These are phyloP conservation scores for Fragum sueziense DNA, from an alignment of 2,888 invertebrate species.

Conservation along the genomic window DNA sequence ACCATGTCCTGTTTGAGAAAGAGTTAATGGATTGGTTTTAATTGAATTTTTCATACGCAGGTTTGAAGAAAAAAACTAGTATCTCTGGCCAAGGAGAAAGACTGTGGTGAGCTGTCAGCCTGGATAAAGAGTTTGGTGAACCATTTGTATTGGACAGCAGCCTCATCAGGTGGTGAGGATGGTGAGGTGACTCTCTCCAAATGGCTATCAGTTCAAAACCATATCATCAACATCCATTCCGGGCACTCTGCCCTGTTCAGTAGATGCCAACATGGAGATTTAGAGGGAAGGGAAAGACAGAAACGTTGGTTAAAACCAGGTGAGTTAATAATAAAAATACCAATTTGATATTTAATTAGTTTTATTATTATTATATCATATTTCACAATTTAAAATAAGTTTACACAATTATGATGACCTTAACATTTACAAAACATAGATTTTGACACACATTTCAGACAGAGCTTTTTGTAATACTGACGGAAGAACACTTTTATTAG, in stretches of 20 bases:
- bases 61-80: constrained; percentile 43
- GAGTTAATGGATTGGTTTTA: not conserved
- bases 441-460: too few relatives aligned
- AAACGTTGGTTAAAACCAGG: constrained; percentile 47
- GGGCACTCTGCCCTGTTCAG: constrained; percentile 37
- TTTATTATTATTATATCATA: too few relatives aligned
- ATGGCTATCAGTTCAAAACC: constrained; percentile 54
- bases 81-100: constrained; percentile 44
- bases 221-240: constrained; percentile 53
- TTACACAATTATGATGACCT: too few relatives aligned
- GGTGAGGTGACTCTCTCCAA: constrained; percentile 46
- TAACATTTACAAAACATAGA: too few relatives aligned
- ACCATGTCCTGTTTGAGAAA: too few relatives aligned
- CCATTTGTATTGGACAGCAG: constrained; percentile 60
- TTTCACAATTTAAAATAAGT: too few relatives aligned
- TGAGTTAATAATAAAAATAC: too few relatives aligned
- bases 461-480: too few relatives aligned
- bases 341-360: too few relatives aligned
- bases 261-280: constrained; percentile 39
- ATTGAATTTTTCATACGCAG: not conserved
- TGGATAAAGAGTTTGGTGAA: constrained; percentile 57
- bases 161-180: constrained; percentile 41
- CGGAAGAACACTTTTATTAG: too few relatives aligned
- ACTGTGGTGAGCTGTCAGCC: constrained; percentile 23
- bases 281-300: constrained; percentile 24